These are phyloP conservation scores for Pseudomugil tenellus DNA, from an alignment of 2,797 vertebrate species.

Conservation along the genomic window DNA sequence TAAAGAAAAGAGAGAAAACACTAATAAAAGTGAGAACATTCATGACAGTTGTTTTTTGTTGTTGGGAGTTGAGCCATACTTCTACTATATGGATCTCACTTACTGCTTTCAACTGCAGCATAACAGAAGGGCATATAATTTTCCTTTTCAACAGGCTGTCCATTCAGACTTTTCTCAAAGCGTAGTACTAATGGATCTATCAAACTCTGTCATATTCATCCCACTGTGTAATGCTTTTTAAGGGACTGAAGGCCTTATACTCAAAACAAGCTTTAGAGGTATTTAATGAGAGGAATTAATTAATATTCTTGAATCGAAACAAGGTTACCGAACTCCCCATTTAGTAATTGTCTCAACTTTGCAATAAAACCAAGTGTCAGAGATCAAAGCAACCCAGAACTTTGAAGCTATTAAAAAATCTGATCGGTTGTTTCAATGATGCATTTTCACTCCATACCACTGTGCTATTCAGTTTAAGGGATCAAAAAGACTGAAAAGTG, in stretches of 20 bases:
- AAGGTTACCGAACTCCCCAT: constrained; percentile 20
- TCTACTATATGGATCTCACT: no score
- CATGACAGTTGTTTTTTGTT: no score
- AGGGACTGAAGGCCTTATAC: constrained; percentile 13
- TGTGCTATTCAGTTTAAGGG: constrained; percentile 5
- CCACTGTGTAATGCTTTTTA: constrained; percentile 29
- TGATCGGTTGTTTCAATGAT: constrained; percentile 38
- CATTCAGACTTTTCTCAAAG: constrained; percentile 20
- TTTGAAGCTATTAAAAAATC: constrained; percentile 18
- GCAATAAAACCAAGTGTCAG: constrained; percentile 15
- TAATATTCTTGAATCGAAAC: constrained; percentile 27
- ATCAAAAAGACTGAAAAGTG: constrained; percentile 44
- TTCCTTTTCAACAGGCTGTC: constrained; percentile 27
- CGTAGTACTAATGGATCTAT: constrained; percentile 50
- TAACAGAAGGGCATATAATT: constrained; percentile 7
- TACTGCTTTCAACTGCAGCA: no score
- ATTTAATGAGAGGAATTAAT: constrained; percentile 17
- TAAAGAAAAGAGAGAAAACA: no score
- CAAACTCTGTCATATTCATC: constrained; percentile 43
- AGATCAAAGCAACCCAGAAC: constrained; percentile 28
- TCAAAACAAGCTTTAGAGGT: constrained; percentile 24
- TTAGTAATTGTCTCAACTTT: constrained; percentile 18
- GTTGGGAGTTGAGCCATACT: no score
- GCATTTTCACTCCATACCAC: constrained; percentile 9
- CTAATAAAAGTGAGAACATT: no score